A percentile compares a stretch with the other conserved stretches of the same genome.
These are phyloP conservation scores for Scaptomyza reducta DNA, from an alignment of 2,888 invertebrate genomes.

Conservation along the genomic window DNA sequence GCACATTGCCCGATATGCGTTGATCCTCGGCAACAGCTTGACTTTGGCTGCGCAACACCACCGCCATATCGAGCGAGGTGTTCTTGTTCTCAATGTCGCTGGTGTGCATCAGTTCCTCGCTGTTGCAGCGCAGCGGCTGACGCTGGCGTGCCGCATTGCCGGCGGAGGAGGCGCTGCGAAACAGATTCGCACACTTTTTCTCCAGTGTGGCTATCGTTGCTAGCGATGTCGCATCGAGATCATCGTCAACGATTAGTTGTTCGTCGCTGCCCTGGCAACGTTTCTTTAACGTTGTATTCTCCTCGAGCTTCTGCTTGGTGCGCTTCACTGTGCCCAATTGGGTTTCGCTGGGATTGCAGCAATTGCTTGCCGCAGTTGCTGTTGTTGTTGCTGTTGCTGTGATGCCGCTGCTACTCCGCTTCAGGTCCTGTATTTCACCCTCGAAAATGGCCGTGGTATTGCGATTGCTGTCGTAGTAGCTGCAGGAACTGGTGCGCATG, in stretches of 20 bases:
- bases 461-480: slow-evolving; percentile 87
- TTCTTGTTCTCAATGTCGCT: slow-evolving; percentile 81
- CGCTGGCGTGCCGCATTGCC: slow-evolving; percentile 74
- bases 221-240: slow-evolving; percentile 22
- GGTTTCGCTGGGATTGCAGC: slow-evolving; percentile 48
- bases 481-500: slow-evolving; percentile 89
- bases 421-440: slow-evolving; percentile 82
- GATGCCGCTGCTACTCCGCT: slow-evolving; percentile 70
- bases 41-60: slow-evolving; percentile 74
- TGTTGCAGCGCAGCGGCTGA: slow-evolving; percentile 82
- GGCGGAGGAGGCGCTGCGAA: slow-evolving; percentile 81
- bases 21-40: slow-evolving; percentile 70
- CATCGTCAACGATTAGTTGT: slow-evolving; percentile 8
- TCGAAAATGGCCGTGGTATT: slow-evolving; percentile 83
- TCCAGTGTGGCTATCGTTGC: slow-evolving; percentile 5
- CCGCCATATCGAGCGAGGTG: slow-evolving; percentile 55
- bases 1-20: slow-evolving; percentile 89
- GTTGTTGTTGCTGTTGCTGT: slow-evolving; percentile 29
- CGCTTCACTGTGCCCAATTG: slow-evolving; percentile 88
- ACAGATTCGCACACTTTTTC: slow-evolving; percentile 74
- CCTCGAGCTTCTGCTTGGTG: slow-evolving; percentile 89
- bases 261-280: slow-evolving; percentile 81
- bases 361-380: slow-evolving; percentile 40
- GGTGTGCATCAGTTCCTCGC: slow-evolving; percentile 83
- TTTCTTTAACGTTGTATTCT: slow-evolving; percentile 82